Evolutionary conservation across 2,797 vertebrate genomes (phyloP).

Genomic region (Hyperoplus lanceolatus): DNA sequence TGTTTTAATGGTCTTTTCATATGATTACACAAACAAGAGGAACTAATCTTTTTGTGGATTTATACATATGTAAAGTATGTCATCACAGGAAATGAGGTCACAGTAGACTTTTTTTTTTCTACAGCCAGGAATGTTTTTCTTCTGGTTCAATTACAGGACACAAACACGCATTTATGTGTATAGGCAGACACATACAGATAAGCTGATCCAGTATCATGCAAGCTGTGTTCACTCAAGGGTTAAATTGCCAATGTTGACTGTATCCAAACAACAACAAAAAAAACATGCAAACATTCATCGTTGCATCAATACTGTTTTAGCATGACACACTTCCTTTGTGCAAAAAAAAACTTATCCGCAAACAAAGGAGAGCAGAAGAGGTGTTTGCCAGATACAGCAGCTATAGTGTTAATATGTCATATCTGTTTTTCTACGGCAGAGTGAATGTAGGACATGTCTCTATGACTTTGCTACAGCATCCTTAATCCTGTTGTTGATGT

Average conservation of each 20-base stretch:
- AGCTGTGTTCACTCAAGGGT: slow-evolving; percentile 4
- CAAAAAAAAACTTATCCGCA: neutral
- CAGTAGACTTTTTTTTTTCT: neutral
- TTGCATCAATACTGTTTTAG: slow-evolving; percentile 7
- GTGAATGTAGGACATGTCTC: slow-evolving; percentile 8
- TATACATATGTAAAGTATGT: slow-evolving; percentile 14
- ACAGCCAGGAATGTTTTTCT: neutral
- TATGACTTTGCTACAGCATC: neutral
- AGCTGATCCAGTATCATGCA: neutral
- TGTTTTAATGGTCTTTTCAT: slow-evolving; percentile 46
- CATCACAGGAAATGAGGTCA: neutral
- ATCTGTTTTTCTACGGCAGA: neutral
- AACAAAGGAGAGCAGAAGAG: neutral
- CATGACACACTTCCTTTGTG: neutral
- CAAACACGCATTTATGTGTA: neutral
- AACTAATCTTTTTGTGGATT: neutral
- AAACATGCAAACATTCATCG: neutral
- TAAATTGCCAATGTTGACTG: neutral
- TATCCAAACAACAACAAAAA: slow-evolving; percentile 17
- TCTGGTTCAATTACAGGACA: slow-evolving; percentile 20
- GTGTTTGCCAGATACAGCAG: neutral
- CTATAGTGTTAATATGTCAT: slow-evolving; percentile 16
- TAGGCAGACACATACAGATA: slow-evolving; percentile 7
- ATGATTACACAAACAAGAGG: slow-evolving; percentile 42
- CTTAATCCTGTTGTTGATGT: slow-evolving; percentile 27